phyloP scores from a whole-genome alignment of 2,888 invertebrate genomes.

The Heteropelma amictum region DNA sequence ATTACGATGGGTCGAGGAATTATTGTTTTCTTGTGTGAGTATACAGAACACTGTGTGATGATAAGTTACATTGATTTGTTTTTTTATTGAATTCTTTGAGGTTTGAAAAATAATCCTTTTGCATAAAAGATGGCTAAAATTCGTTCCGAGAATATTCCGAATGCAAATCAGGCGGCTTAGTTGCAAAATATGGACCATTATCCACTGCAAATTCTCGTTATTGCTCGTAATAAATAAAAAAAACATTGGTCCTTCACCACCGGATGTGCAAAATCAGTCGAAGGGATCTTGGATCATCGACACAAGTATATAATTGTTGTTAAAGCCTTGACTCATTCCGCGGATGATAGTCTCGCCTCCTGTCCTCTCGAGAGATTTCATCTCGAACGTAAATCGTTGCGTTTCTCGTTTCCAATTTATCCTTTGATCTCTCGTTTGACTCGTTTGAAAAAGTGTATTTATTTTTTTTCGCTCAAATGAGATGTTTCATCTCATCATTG shows the following conservation, averaged over 20 bases:
- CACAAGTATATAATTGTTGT: not conserved
- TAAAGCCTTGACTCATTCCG: constrained; percentile 3
- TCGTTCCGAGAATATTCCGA: too few species aligned
- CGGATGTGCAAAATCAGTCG: constrained; percentile 5
- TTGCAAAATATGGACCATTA: too few species aligned
- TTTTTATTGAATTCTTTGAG: too few species aligned
- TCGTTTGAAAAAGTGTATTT: too few species aligned
- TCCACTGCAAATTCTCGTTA: too few species aligned
- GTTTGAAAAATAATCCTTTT: too few species aligned
- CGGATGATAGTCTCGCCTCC: not conserved
- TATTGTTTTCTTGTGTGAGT: constrained; percentile 71
- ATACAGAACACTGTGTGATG: not conserved
- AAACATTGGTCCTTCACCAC: too few species aligned
- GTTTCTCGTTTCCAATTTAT: not conserved
- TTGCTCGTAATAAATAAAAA: not conserved
- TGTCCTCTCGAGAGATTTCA: not conserved
- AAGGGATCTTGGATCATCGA: constrained; percentile 14
- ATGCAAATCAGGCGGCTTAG: too few species aligned
- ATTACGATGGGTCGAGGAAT: constrained; percentile 68
- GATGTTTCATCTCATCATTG: not conserved
- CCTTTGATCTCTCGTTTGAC: not conserved
- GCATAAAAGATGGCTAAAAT: too few species aligned
- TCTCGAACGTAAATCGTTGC: constrained; percentile 1
- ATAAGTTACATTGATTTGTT: too few species aligned
- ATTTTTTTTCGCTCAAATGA: not conserved